Percentiles rank a stretch among this genome's conserved stretches.
phyloP scores from a whole-genome alignment of 2,113 vertebrate species.

The Leucopternis melanops region DNA sequence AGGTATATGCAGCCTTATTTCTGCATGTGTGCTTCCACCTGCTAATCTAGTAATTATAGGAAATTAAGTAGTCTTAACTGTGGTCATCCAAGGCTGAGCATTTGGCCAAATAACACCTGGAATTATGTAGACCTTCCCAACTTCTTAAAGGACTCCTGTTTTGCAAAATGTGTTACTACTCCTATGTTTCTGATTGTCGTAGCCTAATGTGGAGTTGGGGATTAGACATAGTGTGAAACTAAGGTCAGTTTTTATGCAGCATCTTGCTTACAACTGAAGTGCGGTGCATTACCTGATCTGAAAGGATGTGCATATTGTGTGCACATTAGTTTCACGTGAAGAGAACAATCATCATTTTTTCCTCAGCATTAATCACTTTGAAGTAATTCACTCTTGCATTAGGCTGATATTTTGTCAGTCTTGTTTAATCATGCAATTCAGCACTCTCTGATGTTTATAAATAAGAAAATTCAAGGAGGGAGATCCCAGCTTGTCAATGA shows the following conservation, averaged over 20 bases:
- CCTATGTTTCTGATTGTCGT: neutral
- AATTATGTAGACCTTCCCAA: neutral
- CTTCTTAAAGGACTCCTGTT: neutral
- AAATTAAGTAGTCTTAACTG: neutral
- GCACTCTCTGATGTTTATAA: neutral
- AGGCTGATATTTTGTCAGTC: neutral
- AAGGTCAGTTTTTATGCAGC: neutral
- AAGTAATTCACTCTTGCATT: neutral
- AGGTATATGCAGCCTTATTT: neutral
- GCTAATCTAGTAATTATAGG: neutral
- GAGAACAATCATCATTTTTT: neutral
- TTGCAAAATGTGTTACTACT: neutral
- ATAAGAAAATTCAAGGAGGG: neutral
- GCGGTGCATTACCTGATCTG: fast-evolving
- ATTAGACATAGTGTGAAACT: neutral
- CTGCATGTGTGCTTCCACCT: neutral
- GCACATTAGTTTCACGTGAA: neutral
- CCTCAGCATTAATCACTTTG: neutral
- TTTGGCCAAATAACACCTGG: neutral
- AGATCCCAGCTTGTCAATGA: neutral
- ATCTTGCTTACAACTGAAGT: neutral
- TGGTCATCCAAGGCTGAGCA: neutral
- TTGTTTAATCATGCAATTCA: neutral
- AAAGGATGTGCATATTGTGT: neutral
- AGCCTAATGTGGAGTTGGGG: neutral